phyloP scores from a whole-genome alignment of 2,113 vertebrate genomes.

The Hippocampus barbouri region DNA sequence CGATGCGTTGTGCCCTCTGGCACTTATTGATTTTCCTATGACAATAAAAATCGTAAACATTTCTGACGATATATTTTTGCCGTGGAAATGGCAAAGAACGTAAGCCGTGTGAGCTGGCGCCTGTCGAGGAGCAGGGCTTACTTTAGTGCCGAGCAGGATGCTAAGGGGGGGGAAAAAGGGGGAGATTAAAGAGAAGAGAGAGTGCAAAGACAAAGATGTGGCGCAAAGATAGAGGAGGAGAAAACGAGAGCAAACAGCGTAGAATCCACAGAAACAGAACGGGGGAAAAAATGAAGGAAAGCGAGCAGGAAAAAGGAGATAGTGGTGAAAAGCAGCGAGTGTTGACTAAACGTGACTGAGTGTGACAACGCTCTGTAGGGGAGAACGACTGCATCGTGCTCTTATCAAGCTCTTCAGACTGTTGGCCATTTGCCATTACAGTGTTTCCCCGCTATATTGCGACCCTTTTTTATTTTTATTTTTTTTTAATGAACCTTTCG shows the following conservation, averaged over 20 bases:
- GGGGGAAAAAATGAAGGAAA: background rate
- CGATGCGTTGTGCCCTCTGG: background rate
- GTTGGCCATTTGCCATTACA: background rate
- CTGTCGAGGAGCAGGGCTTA: conserved; percentile 37
- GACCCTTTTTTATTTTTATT: too few species aligned
- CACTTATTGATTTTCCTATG: conserved; percentile 7
- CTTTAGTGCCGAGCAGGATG: conserved; percentile 54
- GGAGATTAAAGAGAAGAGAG: conserved; percentile 38
- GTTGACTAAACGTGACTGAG: conserved; percentile 40
- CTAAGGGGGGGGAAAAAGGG: background rate
- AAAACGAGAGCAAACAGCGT: conserved; percentile 1
- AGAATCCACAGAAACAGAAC: conserved; percentile 8
- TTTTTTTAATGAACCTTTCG: too few species aligned
- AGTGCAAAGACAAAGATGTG: conserved; percentile 26
- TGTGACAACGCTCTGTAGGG: conserved; percentile 42
- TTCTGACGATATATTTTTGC: conserved; percentile 23
- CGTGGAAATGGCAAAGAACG: conserved; percentile 28
- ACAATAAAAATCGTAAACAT: conserved; percentile 22
- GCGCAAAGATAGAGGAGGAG: conserved; percentile 19
- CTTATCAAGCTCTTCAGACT: conserved; percentile 22
- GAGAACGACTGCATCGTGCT: conserved; percentile 32
- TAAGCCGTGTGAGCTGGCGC: conserved; percentile 52
- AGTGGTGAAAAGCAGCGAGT: conserved; percentile 6
- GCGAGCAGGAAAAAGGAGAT: background rate
- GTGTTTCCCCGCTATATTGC: too few species aligned